Conservation (phyloP, 2,797 vertebrate species). For the Cirrhinus mrigala region DNA sequence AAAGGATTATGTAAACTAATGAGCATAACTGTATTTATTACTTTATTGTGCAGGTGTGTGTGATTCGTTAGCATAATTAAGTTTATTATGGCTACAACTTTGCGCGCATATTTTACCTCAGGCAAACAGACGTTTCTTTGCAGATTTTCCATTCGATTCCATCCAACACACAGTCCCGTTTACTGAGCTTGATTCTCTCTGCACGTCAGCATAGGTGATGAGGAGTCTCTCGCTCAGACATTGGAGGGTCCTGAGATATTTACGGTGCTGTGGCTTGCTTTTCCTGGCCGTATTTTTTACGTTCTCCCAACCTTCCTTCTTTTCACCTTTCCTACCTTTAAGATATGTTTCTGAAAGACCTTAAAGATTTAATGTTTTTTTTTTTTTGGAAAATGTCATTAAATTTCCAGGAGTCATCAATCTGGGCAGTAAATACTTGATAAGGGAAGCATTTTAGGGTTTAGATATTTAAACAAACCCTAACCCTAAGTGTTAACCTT, state of each 20-base stretch:
- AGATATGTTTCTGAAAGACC: slow-evolving; percentile 62
- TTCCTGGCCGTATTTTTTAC: background rate
- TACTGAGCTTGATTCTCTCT: background rate
- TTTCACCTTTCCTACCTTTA: slow-evolving; percentile 58
- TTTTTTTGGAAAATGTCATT: slow-evolving; percentile 64
- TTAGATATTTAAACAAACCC: background rate
- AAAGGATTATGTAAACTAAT: background rate
- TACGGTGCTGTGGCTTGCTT: background rate
- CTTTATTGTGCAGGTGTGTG: background rate
- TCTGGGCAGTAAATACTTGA: slow-evolving; percentile 51
- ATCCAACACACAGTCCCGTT: background rate
- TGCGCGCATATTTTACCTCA: background rate
- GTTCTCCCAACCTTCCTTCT: background rate
- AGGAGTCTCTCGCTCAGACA: background rate
- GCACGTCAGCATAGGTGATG: background rate
- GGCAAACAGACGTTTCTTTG: background rate
- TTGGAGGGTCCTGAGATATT: background rate
- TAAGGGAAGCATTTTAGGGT: background rate
- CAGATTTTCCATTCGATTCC: background rate
- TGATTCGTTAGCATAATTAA: background rate
- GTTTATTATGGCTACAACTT: slow-evolving; percentile 6
- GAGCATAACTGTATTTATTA: background rate
- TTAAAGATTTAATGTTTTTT: slow-evolving; percentile 56
- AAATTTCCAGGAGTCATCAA: slow-evolving; percentile 49
- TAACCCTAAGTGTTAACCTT: background rate